Percentiles rank a stretch among this genome's conserved stretches.
Conservation (phyloP, 2,113 vertebrate species). For the Tonatia bakeri region DNA sequence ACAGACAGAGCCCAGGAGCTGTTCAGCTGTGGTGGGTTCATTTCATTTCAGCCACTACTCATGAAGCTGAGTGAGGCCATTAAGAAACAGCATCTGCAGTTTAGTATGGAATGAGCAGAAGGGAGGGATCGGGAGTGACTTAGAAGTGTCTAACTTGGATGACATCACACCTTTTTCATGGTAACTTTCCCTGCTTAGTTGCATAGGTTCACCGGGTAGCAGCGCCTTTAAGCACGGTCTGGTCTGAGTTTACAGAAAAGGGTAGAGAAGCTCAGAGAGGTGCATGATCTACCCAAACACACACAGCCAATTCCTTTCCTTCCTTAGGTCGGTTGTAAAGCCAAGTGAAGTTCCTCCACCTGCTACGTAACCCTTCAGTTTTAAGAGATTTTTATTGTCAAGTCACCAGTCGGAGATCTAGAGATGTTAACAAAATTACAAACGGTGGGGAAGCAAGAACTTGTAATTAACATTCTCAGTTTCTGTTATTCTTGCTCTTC, state of each 20-base stretch:
- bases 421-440: background rate
- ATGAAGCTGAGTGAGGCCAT: background rate
- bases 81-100: background rate
- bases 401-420: background rate
- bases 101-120: background rate
- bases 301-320: background rate
- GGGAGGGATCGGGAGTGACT: background rate
- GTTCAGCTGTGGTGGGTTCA: background rate
- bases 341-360: background rate
- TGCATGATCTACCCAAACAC: background rate
- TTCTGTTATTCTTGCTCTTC: slow-evolving; percentile 5
- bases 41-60: background rate
- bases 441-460: slow-evolving; percentile 9
- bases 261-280: background rate
- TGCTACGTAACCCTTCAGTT: background rate
- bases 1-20: background rate
- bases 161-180: background rate
- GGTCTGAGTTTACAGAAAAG: background rate
- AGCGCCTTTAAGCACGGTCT: background rate
- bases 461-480: background rate
- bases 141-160: background rate
- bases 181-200: background rate
- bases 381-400: slow-evolving; percentile 15
- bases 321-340: background rate
- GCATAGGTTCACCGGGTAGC: fast-evolving